Evolutionary conservation across 2,113 vertebrate species (phyloP).

Genomic region (Paratilapia polleni): DNA sequence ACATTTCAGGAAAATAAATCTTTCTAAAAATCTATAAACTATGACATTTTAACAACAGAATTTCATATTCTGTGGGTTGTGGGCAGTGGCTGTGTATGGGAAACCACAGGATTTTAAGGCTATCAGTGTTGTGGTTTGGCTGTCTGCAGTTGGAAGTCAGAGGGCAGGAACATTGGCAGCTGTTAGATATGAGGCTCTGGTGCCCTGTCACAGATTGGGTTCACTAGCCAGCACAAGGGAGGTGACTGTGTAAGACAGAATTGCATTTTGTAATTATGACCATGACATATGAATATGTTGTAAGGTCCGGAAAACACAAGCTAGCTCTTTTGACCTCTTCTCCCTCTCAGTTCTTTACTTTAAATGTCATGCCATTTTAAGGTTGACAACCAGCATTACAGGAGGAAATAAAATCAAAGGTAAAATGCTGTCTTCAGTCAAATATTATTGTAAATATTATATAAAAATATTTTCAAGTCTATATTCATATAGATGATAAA

Average conservation of each 20-base stretch:
- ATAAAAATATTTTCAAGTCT: not conserved
- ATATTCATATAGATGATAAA: not conserved
- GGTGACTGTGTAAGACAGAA: not conserved
- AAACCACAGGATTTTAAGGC: not conserved
- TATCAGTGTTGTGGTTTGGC: constrained; percentile 3
- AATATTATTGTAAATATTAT: not conserved
- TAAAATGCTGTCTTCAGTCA: not conserved
- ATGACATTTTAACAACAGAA: constrained; percentile 56
- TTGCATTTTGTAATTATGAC: constrained; percentile 43
- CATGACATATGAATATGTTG: constrained; percentile 35
- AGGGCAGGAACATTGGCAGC: constrained; percentile 29
- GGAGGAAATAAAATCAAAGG: not conserved
- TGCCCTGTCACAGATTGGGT: constrained; percentile 54
- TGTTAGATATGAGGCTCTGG: constrained; percentile 27
- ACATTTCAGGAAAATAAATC: constrained; percentile 56
- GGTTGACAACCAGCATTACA: not conserved
- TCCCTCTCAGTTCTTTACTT: not conserved
- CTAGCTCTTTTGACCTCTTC: not conserved
- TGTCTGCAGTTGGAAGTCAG: not conserved
- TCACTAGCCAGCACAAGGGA: constrained; percentile 21
- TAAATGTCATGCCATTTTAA: constrained; percentile 28
- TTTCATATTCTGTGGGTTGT: constrained; percentile 25
- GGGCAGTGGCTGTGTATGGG: not conserved
- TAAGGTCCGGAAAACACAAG: constrained; percentile 21
- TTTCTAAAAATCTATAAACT: constrained; percentile 53